Conservation (phyloP, 2,113 vertebrate genomes). For the Octodon degus region DNA sequence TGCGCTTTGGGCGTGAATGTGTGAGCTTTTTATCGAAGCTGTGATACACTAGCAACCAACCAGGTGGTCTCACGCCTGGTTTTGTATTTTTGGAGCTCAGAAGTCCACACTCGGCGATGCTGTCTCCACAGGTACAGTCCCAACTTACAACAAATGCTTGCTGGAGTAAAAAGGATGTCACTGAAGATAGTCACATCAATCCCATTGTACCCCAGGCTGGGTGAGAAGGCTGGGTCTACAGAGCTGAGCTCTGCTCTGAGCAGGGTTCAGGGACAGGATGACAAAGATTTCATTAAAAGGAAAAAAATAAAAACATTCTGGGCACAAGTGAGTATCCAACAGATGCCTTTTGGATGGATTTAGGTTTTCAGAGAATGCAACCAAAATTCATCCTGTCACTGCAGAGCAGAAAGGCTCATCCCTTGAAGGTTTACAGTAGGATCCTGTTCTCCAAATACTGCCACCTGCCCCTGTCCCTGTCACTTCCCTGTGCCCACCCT, state of each 20-base stretch:
- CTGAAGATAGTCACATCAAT: neutral
- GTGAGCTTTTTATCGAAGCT: neutral
- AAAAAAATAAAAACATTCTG: neutral
- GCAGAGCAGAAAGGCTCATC: neutral
- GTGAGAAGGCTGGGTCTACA: neutral
- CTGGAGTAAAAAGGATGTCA: neutral
- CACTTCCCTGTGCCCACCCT: neutral
- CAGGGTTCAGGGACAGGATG: neutral
- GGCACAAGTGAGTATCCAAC: neutral
- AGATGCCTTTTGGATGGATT: neutral
- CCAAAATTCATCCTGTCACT: neutral
- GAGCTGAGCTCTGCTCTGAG: rapidly evolving
- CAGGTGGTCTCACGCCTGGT: neutral
- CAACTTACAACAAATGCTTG: neutral
- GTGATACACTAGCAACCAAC: neutral
- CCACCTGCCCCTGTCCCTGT: neutral
- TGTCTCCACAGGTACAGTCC: neutral
- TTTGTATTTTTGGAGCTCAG: neutral
- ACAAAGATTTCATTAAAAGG: neutral
- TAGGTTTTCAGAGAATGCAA: neutral
- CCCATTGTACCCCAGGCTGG: neutral
- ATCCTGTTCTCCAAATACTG: neutral
- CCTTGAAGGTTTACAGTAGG: neutral
- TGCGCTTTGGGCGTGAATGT: rapidly evolving
- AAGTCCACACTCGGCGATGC: neutral